A percentile compares a stretch with the other conserved stretches of the same genome.
Conservation (phyloP, 2,888 invertebrate species). For the Tubulanus polymorphus region DNA sequence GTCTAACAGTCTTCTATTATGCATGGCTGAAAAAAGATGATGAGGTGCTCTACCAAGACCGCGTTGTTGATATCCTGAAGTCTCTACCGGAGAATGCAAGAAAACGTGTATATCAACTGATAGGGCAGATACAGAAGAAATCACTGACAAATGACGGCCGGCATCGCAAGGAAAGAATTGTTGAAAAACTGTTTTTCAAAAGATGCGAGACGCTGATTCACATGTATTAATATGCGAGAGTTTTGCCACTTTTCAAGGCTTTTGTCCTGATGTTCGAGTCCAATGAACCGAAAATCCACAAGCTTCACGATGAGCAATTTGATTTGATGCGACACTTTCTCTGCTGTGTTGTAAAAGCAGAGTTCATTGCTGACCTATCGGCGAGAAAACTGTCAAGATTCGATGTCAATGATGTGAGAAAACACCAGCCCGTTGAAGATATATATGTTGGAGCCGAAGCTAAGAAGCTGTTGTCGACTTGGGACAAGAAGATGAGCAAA, state of each 20-base stretch:
- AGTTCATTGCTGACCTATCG: not conserved
- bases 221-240: not conserved
- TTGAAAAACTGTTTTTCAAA: not conserved
- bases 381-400: not conserved
- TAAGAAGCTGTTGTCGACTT: not conserved
- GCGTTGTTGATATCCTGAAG: not conserved
- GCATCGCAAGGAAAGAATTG: not conserved
- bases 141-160: not conserved
- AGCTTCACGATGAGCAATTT: not conserved
- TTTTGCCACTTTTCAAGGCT: not conserved
- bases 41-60: not conserved
- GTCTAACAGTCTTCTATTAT: conserved; percentile 5
- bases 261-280: not conserved
- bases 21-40: conserved; percentile 1
- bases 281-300: not conserved
- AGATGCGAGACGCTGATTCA: not conserved
- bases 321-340: not conserved
- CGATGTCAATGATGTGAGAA: not conserved
- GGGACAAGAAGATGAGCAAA: not conserved
- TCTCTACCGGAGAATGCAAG: not conserved
- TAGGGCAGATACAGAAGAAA: not conserved
- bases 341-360: not conserved
- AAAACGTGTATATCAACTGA: not conserved
- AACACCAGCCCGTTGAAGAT: not conserved
- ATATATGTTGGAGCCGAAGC: not conserved